These are phyloP conservation scores for Polylopha cassiicola DNA, from an alignment of 2,888 invertebrate genomes.

Conservation along the genomic window DNA sequence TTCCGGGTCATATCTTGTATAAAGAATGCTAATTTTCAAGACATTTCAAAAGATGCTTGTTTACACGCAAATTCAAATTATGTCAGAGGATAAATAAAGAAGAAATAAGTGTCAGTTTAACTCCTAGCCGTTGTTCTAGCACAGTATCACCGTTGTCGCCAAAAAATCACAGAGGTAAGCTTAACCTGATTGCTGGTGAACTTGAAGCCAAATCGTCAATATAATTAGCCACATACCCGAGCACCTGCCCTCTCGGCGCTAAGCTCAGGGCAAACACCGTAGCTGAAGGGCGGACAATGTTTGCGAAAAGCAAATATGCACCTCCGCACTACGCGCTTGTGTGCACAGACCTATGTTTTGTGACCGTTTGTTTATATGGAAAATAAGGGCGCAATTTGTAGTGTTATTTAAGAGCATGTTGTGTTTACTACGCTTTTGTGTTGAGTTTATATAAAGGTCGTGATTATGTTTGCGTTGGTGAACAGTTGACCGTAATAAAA, in stretches of 20 bases:
- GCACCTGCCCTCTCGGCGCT: slow-evolving; percentile 23
- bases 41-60: too few species aligned
- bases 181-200: neutral
- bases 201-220: neutral
- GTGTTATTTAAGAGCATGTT: neutral
- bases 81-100: too few species aligned
- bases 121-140: slow-evolving; percentile 1
- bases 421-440: neutral
- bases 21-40: too few species aligned
- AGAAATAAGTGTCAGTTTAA: too few species aligned
- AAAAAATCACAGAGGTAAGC: neutral
- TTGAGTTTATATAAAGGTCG: neutral
- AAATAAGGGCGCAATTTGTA: slow-evolving; percentile 4
- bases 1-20: too few species aligned
- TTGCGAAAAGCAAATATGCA: slow-evolving; percentile 32
- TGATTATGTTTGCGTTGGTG: slow-evolving; percentile 9
- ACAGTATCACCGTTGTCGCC: too few species aligned
- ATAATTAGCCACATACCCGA: slow-evolving; percentile 12
- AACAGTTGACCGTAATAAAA: too few species aligned
- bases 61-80: too few species aligned
- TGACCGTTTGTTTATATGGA: slow-evolving; percentile 15
- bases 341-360: slow-evolving; percentile 11
- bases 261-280: slow-evolving; percentile 30
- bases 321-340: slow-evolving; percentile 17
- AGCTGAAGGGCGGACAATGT: slow-evolving; percentile 28